Evolutionary conservation across 2,888 invertebrate species (phyloP), one percentile per base, ranked within the genome.

Genomic region (Papilio protenor): DNA sequence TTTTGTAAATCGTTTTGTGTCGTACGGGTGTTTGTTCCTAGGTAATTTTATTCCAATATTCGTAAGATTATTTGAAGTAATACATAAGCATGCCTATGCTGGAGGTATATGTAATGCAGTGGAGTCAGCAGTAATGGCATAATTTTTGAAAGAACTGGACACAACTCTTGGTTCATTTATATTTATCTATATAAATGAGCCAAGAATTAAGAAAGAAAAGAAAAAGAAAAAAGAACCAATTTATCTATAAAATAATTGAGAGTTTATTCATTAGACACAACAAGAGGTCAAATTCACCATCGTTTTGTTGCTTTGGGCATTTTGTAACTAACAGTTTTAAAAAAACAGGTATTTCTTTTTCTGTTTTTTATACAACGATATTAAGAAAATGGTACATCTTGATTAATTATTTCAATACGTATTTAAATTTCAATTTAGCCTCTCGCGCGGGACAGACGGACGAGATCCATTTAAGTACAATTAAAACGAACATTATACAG

Each of bases 401-500:
- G 64, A 64, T 64, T 69, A 69, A 45, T 69, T 69, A 69, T 69
- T 45, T 45, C 45, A 66, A 66, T 66, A 66, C 45, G 66, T 66
- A 66, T 66, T 66, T 66, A 66, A 71, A 71, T 52, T 71, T 49
- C 52, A 71, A 71, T 66, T 66, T 45, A 21, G 8, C 66, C 66
- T 66, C 45, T 66, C 45, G 1, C 16, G 5, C 76, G 59, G 33
- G 18, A 64, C 27, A 61, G 59, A 70, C 18, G 23, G 64, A 49
- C 21, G 70, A 47, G 49, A 77, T 61, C 33, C 49, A 61, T 77
- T 57, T 74, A 73, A 73, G 45, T 59, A 70, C 49, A 75, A 49
- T 61, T 75, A 77, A 74, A 77, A 66, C 10, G 66, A 64, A 75
- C 71, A 55, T 71, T 61, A 73, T 52, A 69, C 57, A 70, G 23